phyloP scores from a whole-genome alignment of 2,113 vertebrate genomes.

The Ciconia stormi region DNA sequence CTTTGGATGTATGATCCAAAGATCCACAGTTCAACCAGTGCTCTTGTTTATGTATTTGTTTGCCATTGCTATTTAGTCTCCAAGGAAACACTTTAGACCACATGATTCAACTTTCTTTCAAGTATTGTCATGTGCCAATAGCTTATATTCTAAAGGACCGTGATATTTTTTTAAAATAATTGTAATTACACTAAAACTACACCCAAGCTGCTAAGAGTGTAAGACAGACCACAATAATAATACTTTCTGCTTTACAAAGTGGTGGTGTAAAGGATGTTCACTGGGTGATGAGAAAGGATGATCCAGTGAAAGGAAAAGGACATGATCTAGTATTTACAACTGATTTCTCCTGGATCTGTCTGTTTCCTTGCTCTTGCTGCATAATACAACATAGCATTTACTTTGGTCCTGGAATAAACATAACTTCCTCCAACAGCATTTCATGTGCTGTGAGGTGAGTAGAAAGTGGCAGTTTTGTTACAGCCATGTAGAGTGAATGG shows the following conservation, averaged over 20 bases:
- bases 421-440: background rate
- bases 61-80: background rate
- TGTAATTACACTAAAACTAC: background rate
- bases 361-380: background rate
- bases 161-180: background rate
- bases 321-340: background rate
- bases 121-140: background rate
- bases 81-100: background rate
- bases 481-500: background rate
- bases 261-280: accelerated
- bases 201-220: background rate
- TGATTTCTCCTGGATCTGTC: background rate
- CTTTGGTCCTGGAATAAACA: background rate
- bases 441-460: background rate
- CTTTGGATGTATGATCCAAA: background rate
- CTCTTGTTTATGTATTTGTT: background rate
- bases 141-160: background rate
- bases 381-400: background rate
- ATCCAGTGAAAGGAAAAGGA: background rate
- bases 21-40: accelerated
- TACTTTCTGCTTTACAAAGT: background rate
- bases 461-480: background rate
- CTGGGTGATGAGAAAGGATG: background rate
- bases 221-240: background rate
- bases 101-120: background rate